Conservation (phyloP, 2,888 invertebrate species). For the Lypha dubia region DNA sequence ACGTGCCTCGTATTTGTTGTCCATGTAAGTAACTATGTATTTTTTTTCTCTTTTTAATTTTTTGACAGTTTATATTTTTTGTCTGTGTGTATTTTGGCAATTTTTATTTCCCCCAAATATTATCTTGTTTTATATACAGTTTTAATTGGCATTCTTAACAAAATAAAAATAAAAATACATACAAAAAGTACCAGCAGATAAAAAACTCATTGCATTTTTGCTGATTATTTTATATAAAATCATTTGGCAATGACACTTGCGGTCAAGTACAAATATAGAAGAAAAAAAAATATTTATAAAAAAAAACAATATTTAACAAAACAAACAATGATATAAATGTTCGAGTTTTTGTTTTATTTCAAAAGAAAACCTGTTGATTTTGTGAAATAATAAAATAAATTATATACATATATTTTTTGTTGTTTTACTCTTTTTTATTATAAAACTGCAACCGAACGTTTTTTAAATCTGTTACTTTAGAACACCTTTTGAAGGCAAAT, state of each 20-base stretch:
- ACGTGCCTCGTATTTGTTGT: conserved; percentile 28
- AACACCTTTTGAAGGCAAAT: conserved; percentile 5
- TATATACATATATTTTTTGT: neutral
- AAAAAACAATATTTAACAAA: conserved; percentile 25
- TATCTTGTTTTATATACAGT: conserved; percentile 82
- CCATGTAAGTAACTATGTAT: conserved; percentile 22
- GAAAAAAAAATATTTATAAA: conserved; percentile 12
- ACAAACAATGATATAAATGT: conserved; percentile 45
- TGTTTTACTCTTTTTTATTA: too few species aligned
- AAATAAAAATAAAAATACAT: conserved; percentile 21
- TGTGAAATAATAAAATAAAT: conserved; percentile 10
- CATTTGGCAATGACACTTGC: conserved; percentile 80
- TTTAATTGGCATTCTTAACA: conserved; percentile 82
- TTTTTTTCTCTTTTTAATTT: conserved; percentile 57
- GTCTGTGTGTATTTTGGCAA: conserved; percentile 13
- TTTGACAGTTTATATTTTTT: neutral
- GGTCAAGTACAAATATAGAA: conserved; percentile 76
- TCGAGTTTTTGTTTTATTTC: conserved; percentile 40
- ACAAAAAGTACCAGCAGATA: conserved; percentile 7
- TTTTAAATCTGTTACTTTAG: conserved; percentile 38
- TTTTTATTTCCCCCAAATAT: conserved; percentile 74
- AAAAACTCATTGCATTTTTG: conserved; percentile 58
- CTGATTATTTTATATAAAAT: conserved; percentile 76
- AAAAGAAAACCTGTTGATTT: conserved; percentile 60
- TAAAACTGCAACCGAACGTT: neutral